Base-by-base conservation (phyloP, 2,888 invertebrate species). In the Sisyra terminalis region DNA sequence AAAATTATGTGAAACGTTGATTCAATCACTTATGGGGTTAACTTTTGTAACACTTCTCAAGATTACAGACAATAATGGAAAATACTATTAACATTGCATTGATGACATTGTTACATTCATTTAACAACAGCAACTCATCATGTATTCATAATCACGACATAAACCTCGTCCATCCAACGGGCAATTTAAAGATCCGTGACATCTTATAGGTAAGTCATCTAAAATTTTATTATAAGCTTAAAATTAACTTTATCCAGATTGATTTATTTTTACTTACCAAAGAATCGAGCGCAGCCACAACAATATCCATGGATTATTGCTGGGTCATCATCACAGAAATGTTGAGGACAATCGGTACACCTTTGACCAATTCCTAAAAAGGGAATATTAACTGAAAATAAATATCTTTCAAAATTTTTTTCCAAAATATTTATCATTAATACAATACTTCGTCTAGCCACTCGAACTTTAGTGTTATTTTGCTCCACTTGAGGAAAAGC, bases 121-220 rank as follows among this genome's bases (percentile, higher is more conserved):
- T 41, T 15, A 41, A 18, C 75, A 75, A 49, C 76, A 76, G 51
- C 76, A 76, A 44, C 70, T 55, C 65, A 75, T 67, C 75, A 76
- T 75, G 47, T 73, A 75, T 47, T 74, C 71, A 50, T 75, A 76
- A 57, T 73, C 71, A 50, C 69, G 65, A 45, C 76, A 76, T 1
- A 75, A 58, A 1, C 69, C 68, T 49, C 68, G 65, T 29, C 66
- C 54, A 51, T 72, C 72, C 11, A 70, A 54, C 0, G 75, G 75
- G 49, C 76, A 76, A 40, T 66, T 50, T 34, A 75, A 55, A 48
- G 64, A 64, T 13, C 66, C 61, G 0, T 71, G 65, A 50, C 76
- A 76, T 2, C 57, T 46, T 6, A 75, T 63, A 2, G 75, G 75
- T 14, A 75, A 56, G 13, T 60, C 53, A 57, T 74, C 75, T 76